Evolutionary conservation across 2,113 vertebrate species (phyloP).

Genomic region (Leucopsar rothschildi): DNA sequence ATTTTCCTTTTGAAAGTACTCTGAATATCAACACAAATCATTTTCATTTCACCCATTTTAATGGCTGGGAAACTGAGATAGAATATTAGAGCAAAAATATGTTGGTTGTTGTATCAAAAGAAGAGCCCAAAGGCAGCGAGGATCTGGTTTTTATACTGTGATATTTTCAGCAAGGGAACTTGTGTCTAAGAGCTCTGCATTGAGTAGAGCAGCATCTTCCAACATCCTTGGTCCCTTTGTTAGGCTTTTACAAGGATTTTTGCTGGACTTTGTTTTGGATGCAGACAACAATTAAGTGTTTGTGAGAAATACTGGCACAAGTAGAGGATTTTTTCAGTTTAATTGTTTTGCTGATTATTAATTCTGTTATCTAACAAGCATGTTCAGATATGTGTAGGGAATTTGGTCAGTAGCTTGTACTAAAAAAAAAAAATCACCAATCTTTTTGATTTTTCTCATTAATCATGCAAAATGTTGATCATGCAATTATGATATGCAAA

Average conservation of each 20-base stretch:
- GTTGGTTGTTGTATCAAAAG: background rate
- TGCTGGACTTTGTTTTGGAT: background rate
- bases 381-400: background rate
- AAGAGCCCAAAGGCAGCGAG: background rate
- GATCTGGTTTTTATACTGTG: background rate
- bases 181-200: background rate
- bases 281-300: background rate
- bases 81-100: background rate
- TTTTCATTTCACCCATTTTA: background rate
- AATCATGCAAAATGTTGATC: background rate
- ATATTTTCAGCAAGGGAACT: background rate
- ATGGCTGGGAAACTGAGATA: background rate
- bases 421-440: background rate
- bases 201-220: background rate
- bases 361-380: background rate
- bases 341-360: background rate
- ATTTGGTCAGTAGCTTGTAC: background rate
- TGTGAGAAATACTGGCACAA: background rate
- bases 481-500: background rate
- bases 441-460: background rate
- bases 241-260: background rate
- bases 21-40: background rate
- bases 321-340: background rate
- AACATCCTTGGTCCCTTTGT: background rate
- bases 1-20: background rate